Conservation (phyloP, 2,888 invertebrate species). For the Yponomeuta malinellus region DNA sequence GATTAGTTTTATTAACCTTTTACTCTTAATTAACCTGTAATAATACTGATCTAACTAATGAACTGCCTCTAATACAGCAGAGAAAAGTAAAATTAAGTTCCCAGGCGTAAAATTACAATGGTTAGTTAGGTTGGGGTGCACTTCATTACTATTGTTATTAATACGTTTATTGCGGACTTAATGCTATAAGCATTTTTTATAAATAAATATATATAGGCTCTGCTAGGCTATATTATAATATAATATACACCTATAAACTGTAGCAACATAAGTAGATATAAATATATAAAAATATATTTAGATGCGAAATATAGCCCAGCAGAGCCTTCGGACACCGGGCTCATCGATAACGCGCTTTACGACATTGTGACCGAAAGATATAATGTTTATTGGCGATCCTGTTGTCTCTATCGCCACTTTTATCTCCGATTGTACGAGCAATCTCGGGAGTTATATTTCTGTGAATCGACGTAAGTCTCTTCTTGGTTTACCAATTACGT, state of each 20-base stretch:
- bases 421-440: not conserved
- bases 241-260: too few species aligned
- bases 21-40: too few species aligned
- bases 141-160: not conserved
- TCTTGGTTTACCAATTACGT: not conserved
- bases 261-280: too few species aligned
- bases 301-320: not conserved
- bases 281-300: too few species aligned
- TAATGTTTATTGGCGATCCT: not conserved
- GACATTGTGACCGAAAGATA: not conserved
- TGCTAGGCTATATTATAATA: too few species aligned
- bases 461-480: not conserved
- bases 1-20: too few species aligned
- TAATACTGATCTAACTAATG: too few species aligned
- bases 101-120: not conserved
- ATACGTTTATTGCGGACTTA: too few species aligned
- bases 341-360: not conserved
- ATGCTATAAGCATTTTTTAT: too few species aligned
- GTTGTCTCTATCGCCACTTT: not conserved
- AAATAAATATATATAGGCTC: too few species aligned
- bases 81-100: not conserved
- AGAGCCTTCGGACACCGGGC: not conserved
- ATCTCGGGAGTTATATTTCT: not conserved
- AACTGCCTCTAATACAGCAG: not conserved
- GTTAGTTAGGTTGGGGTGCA: not conserved